These are phyloP conservation scores for Melinaea marsaeus DNA, from an alignment of 2,888 invertebrate species.

Conservation along the genomic window DNA sequence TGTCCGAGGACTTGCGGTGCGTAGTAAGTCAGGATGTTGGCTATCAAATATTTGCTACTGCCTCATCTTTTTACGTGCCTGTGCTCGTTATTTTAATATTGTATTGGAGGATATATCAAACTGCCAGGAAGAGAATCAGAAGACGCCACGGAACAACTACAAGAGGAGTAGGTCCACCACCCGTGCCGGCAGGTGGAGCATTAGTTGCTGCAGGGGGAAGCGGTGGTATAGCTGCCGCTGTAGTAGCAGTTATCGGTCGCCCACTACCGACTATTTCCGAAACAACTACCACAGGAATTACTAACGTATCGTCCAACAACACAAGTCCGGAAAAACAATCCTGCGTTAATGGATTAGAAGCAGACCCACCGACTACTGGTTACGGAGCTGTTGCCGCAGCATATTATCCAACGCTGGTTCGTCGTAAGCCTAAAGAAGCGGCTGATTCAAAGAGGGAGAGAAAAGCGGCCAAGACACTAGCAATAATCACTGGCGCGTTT, in stretches of 20 bases:
- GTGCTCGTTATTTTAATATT: constrained; percentile 91
- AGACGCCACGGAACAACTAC: constrained; percentile 80
- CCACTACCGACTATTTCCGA: constrained; percentile 86
- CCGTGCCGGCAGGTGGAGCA: constrained; percentile 76
- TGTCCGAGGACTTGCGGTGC: constrained; percentile 82
- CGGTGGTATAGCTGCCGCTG: constrained; percentile 85
- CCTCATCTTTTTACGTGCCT: constrained; percentile 94
- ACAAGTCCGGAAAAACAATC: constrained; percentile 87
- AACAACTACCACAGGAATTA: constrained; percentile 85
- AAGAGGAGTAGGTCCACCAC: constrained; percentile 66
- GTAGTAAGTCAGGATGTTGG: constrained; percentile 91
- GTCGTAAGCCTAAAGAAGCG: constrained; percentile 81
- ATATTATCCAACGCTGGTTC: constrained; percentile 73
- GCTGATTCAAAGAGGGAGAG: constrained; percentile 87
- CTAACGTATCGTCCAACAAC: constrained; percentile 84
- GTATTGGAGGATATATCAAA: constrained; percentile 94
- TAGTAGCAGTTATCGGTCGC: constrained; percentile 83
- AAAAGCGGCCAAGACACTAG: constrained; percentile 89
- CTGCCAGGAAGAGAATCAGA: constrained; percentile 91
- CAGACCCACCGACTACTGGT: constrained; percentile 80
- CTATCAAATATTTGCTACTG: constrained; percentile 93
- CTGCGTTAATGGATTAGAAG: constrained; percentile 82
- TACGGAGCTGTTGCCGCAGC: constrained; percentile 73
- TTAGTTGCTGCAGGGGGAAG: constrained; percentile 84
- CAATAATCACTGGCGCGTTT: constrained; percentile 92